Evolutionary conservation across 37 sponge, comb jelly and placozoan genomes (phyloP).

Genomic region (Diacarnus erythraeanus): DNA sequence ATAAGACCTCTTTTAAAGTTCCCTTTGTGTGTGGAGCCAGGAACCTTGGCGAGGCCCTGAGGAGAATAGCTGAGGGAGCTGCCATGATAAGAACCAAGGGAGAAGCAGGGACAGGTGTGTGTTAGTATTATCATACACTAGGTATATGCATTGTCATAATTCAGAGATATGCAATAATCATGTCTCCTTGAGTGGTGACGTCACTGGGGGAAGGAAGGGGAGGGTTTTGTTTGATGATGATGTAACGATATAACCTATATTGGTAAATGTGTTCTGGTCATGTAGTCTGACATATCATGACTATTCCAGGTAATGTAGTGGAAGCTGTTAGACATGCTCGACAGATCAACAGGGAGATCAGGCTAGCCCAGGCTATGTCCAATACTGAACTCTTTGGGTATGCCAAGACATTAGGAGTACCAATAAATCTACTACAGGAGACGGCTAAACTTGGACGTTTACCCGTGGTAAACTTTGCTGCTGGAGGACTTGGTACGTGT

Average conservation of each 20-base stretch:
- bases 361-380: slow-evolving; percentile 54
- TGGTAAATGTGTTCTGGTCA: too few species aligned
- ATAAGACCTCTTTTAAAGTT: slow-evolving; percentile 69
- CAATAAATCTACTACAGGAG: slow-evolving; percentile 70
- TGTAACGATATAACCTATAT: background rate
- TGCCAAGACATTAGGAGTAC: slow-evolving; percentile 69
- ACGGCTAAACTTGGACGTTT: slow-evolving; percentile 74
- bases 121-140: too few species aligned
- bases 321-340: slow-evolving; percentile 80
- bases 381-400: slow-evolving; percentile 66
- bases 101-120: slow-evolving; percentile 86
- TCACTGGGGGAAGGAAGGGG: background rate
- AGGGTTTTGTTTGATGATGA: background rate
- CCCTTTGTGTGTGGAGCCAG: slow-evolving; percentile 87
- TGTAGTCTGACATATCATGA: background rate
- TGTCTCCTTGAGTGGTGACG: too few species aligned
- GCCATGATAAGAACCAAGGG: slow-evolving; percentile 87
- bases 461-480: slow-evolving; percentile 88
- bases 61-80: slow-evolving; percentile 81
- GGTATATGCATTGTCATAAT: background rate
- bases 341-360: slow-evolving; percentile 63
- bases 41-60: slow-evolving; percentile 78
- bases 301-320: slow-evolving; percentile 73
- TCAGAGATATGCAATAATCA: too few species aligned
- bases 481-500: slow-evolving; percentile 70